A percentile compares a stretch with the other conserved stretches of the same genome.
These are phyloP conservation scores for Eristalinus aeneus DNA, from an alignment of 2,888 invertebrate species.

Conservation along the genomic window DNA sequence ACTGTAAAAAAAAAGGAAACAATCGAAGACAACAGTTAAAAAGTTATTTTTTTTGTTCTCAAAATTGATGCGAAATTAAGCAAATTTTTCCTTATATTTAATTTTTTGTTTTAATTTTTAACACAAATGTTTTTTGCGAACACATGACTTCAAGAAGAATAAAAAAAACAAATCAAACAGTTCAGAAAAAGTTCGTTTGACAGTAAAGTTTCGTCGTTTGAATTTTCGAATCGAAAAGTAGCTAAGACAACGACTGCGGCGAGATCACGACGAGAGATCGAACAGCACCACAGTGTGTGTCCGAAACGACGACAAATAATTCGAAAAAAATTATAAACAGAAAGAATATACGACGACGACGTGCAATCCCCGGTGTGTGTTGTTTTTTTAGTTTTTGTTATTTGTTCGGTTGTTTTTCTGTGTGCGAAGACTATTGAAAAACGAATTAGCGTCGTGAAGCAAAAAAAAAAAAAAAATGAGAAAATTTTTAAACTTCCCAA, in stretches of 20 bases:
- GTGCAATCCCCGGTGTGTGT: background rate
- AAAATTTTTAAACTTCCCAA: slow-evolving; percentile 22
- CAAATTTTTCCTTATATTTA: slow-evolving; percentile 43
- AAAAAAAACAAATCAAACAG: background rate
- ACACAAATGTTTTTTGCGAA: slow-evolving; percentile 67
- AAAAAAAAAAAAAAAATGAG: slow-evolving; percentile 26
- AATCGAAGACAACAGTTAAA: slow-evolving; percentile 46
- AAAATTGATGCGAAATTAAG: slow-evolving; percentile 64
- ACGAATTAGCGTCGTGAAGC: slow-evolving; percentile 27
- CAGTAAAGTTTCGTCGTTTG: slow-evolving; percentile 65
- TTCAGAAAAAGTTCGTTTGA: slow-evolving; percentile 70
- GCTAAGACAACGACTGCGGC: slow-evolving; percentile 38
- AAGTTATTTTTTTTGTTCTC: slow-evolving; percentile 47
- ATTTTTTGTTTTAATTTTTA: slow-evolving; percentile 36
- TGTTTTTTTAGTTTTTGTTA: background rate
- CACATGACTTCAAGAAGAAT: slow-evolving; percentile 47
- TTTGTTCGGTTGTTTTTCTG: background rate
- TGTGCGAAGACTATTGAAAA: slow-evolving; percentile 22
- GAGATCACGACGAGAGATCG: slow-evolving; percentile 44
- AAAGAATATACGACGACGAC: background rate
- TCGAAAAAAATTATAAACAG: background rate
- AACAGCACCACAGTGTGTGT: slow-evolving; percentile 1
- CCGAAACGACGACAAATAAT: slow-evolving; percentile 32
- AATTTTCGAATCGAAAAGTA: slow-evolving; percentile 56
- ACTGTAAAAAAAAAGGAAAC: background rate